Evolutionary conservation across 1,140 invertebrate species (phyloP).

Genomic region (Adelges cooleyi): DNA sequence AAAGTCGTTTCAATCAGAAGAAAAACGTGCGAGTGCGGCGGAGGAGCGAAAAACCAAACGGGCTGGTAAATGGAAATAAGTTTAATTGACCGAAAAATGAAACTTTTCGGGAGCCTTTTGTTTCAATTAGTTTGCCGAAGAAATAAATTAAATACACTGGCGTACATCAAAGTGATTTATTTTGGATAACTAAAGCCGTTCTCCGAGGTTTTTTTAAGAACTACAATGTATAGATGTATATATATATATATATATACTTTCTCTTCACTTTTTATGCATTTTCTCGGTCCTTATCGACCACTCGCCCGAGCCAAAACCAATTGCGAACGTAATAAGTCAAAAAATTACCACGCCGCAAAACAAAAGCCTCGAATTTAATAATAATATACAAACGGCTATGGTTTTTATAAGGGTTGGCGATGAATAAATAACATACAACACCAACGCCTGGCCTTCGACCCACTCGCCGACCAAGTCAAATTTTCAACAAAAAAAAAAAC

Average conservation of each 20-base stretch:
- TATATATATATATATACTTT: no score
- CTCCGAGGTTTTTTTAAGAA: slow-evolving; percentile 2
- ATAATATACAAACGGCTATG: neutral
- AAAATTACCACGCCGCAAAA: neutral
- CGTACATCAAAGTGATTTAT: slow-evolving; percentile 27
- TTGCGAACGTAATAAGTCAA: slow-evolving; percentile 2
- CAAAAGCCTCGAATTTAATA: slow-evolving; percentile 2
- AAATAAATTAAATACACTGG: slow-evolving; percentile 27
- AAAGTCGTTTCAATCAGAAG: slow-evolving; percentile 26
- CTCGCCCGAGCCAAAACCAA: neutral
- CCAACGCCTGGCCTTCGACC: no score
- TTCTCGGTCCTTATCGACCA: neutral
- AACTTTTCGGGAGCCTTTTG: slow-evolving; percentile 26
- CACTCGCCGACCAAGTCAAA: no score
- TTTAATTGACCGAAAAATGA: slow-evolving; percentile 28
- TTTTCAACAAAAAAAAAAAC: no score
- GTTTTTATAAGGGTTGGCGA: no score
- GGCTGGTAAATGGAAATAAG: slow-evolving; percentile 27
- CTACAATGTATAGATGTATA: no score
- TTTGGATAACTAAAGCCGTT: slow-evolving; percentile 22
- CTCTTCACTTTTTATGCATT: neutral
- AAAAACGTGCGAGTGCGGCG: slow-evolving; percentile 10
- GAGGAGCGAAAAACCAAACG: slow-evolving; percentile 15
- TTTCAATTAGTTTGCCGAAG: slow-evolving; percentile 27
- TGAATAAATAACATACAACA: no score